Evolutionary conservation across 2,888 invertebrate genomes (phyloP).

Genomic region (Phoronis australis): DNA sequence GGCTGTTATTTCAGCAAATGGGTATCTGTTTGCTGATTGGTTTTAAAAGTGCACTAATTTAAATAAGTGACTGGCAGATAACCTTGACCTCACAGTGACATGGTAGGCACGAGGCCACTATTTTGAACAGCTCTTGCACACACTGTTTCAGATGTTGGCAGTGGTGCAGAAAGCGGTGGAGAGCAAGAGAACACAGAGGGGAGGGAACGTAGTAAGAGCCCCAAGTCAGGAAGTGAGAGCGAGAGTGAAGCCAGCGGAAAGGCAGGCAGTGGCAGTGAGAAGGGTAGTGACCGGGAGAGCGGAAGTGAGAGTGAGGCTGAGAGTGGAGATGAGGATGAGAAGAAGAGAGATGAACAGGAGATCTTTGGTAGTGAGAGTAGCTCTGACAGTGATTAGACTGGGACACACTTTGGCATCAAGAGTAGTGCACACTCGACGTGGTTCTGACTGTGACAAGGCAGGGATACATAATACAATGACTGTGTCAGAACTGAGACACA

Average conservation of each 20-base stretch:
- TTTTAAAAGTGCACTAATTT: too few relatives aligned
- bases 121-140: too few relatives aligned
- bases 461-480: too few relatives aligned
- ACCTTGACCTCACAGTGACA: too few relatives aligned
- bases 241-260: not conserved
- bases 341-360: conserved; percentile 42
- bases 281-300: conserved; percentile 19
- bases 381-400: conserved; percentile 14
- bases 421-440: too few relatives aligned
- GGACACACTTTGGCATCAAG: not conserved
- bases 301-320: conserved; percentile 35
- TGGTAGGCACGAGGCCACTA: too few relatives aligned
- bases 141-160: conserved; percentile 4
- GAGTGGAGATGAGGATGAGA: conserved; percentile 22
- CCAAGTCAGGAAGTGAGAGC: conserved; percentile 12
- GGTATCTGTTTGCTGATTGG: too few relatives aligned
- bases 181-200: conserved; percentile 8
- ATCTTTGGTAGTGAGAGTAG: conserved; percentile 40
- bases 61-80: too few relatives aligned
- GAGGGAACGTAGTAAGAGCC: conserved; percentile 12
- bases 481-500: too few relatives aligned
- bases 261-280: conserved; percentile 16
- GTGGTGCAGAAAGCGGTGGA: conserved; percentile 5
- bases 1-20: too few relatives aligned
- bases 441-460: too few relatives aligned